Conservation (phyloP, 2,113 vertebrate genomes). For the Etheostoma spectabile region DNA sequence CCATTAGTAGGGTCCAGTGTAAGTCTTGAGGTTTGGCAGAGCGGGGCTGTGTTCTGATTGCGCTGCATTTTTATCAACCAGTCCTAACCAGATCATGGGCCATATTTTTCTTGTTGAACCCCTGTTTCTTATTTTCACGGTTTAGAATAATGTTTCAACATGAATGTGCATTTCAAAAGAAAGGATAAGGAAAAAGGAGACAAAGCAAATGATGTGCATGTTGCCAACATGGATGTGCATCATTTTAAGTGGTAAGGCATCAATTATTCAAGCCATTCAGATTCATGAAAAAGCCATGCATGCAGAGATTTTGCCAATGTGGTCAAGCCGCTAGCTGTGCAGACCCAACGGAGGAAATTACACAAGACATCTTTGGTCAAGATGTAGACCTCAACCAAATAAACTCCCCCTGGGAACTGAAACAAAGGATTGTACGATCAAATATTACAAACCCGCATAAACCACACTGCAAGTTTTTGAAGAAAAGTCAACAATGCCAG, state of each 20-base stretch:
- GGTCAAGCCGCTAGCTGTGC: background rate
- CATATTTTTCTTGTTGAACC: background rate
- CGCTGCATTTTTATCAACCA: background rate
- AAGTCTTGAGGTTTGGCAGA: background rate
- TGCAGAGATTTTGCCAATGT: background rate
- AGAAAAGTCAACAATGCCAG: constrained; percentile 4
- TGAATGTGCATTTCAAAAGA: background rate
- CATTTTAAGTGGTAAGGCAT: background rate
- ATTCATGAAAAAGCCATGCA: too few relatives aligned
- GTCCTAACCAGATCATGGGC: background rate
- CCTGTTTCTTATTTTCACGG: background rate
- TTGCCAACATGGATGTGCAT: background rate
- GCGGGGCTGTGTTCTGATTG: background rate
- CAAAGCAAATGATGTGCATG: too few relatives aligned
- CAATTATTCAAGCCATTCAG: too few relatives aligned
- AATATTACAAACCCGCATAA: background rate
- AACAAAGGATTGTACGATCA: background rate
- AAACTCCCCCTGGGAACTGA: background rate
- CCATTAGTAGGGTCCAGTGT: background rate
- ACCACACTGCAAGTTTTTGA: background rate
- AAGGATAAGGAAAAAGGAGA: too few relatives aligned
- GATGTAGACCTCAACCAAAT: background rate
- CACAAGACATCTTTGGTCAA: background rate
- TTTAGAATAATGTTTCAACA: background rate
- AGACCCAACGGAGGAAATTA: background rate